These are phyloP conservation scores for Melanogrammus aeglefinus DNA, from an alignment of 2,797 vertebrate genomes.

Conservation along the genomic window DNA sequence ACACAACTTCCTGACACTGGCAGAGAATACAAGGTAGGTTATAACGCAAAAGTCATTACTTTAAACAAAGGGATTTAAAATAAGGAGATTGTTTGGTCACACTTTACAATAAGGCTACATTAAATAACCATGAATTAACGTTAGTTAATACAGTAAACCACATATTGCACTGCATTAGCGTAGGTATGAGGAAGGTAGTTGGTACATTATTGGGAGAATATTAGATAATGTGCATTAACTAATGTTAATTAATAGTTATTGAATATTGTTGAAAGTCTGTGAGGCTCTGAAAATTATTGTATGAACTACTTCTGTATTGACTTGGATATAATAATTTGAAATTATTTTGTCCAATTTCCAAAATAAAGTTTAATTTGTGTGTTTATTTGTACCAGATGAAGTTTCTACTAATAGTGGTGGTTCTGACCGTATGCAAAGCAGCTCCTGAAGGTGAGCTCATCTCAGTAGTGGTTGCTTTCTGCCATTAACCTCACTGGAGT, in stretches of 20 bases:
- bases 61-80: background rate
- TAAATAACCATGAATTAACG: too few relatives aligned
- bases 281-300: background rate
- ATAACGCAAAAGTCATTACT: background rate
- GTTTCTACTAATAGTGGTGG: conserved; percentile 25
- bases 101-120: too few relatives aligned
- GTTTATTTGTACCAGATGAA: conserved; percentile 48
- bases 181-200: too few relatives aligned
- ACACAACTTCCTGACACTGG: background rate
- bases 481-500: background rate
- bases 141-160: too few relatives aligned
- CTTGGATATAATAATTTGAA: background rate
- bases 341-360: background rate
- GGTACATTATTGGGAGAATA: too few relatives aligned
- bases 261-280: background rate
- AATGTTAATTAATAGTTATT: too few relatives aligned
- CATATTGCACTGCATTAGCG: too few relatives aligned
- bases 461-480: background rate
- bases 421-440: conserved; percentile 40
- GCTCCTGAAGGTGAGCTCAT: conserved; percentile 37
- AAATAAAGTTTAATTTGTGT: background rate
- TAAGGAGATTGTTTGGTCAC: background rate
- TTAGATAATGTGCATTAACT: too few relatives aligned
- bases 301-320: background rate
- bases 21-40: background rate